phyloP scores from a whole-genome alignment of 2,797 vertebrate genomes.

The Bradypus variegatus region DNA sequence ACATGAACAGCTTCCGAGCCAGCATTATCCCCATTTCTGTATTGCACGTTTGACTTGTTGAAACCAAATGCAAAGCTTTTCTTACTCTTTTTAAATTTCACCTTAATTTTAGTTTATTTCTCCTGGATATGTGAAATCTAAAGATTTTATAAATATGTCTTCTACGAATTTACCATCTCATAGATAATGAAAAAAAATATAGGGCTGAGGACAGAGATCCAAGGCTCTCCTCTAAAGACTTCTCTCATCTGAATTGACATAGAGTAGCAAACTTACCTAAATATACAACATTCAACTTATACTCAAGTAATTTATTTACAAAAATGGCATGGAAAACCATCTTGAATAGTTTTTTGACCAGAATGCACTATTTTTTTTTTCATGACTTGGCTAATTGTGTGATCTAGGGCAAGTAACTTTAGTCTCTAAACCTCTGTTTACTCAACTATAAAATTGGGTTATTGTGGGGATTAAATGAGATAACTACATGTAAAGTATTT shows the following conservation, averaged over 20 bases:
- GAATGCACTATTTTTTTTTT: not conserved
- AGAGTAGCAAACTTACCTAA: not conserved
- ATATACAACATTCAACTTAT: not conserved
- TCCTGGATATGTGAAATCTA: not conserved
- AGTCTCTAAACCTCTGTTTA: slow-evolving; percentile 8
- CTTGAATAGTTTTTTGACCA: not conserved
- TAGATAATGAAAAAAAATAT: not conserved
- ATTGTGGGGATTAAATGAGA: slow-evolving; percentile 2
- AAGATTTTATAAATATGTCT: slow-evolving; percentile 18
- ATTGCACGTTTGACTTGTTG: slow-evolving; percentile 23
- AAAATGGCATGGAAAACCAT: not conserved
- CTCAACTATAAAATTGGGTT: not conserved
- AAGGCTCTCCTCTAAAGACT: not conserved
- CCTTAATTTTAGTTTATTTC: slow-evolving; percentile 45
- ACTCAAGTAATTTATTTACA: not conserved
- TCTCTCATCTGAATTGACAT: not conserved
- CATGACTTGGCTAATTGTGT: slow-evolving; percentile 21
- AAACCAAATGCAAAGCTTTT: slow-evolving; percentile 40
- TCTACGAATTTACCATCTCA: not conserved
- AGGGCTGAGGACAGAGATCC: not conserved
- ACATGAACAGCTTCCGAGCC: not conserved
- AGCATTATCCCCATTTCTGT: slow-evolving; percentile 10
- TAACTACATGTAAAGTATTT: not conserved
- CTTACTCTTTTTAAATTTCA: slow-evolving; percentile 22
- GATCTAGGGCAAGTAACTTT: not conserved